Evolutionary conservation across 2,797 vertebrate species (phyloP), one percentile per base, ranked within the genome.

Genomic region (Pterois miles): DNA sequence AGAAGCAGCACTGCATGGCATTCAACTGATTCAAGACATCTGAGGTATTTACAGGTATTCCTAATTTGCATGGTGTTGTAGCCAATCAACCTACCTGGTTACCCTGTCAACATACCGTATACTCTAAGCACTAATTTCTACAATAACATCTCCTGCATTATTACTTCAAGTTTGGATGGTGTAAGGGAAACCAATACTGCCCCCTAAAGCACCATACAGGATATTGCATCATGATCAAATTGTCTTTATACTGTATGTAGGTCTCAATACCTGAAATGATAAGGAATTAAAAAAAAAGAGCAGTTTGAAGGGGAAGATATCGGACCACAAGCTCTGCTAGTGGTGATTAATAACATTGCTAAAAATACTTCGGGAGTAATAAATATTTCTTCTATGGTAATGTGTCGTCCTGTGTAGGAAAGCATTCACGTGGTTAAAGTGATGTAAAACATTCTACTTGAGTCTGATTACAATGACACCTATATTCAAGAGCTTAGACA

Each of bases 151-250:
- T 80, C 52, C 29, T 69, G n/a, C 16, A 72, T 74, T 73, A 65
- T 83, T 82, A 67, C 72, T 80, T 65, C 5, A 34, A 29, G 62
- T 75, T 70, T 85, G 53, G 59, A 76, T 36, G 73, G 78, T 22
- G 38, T 29, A 68, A 70, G 63, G 36, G 80, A 78, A 86, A 85
- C 25, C 71, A 86, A 89, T 56, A 80, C 81, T 81, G 90, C 89
- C 91, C 90, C 79, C 92, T 86, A 79, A 53, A 89, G 92, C 81
- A 84, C 81, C 76, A 67, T 72, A 54, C 43, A 33, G 53, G 68
- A 84, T 90, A 94, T 93, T 93, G 93, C 90, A 92, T 93, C 62
- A 73, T 65, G 52, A 70, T 84, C 57, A 74, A 72, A 73, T 69
- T 82, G 29, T 60, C 20, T 83, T 69, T 8, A 68, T 62, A 76